phyloP scores from a whole-genome alignment of 2,888 invertebrate species.

The Drosophila anomalata region DNA sequence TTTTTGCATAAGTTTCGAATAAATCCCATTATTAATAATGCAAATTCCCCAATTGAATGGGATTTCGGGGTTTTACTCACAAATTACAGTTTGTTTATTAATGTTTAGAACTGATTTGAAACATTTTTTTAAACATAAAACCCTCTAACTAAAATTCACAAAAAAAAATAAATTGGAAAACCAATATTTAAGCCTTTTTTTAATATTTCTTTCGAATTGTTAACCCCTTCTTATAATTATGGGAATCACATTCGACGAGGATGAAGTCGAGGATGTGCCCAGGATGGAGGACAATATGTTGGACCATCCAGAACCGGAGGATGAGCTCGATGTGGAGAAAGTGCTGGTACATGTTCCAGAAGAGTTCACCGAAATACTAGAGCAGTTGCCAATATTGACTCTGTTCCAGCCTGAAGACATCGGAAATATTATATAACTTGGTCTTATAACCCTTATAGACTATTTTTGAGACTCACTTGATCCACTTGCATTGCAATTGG shows the following conservation, averaged over 20 bases:
- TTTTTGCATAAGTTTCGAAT: slow-evolving; percentile 30
- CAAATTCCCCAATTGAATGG: neutral
- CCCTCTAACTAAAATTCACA: too few relatives aligned
- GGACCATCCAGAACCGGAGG: slow-evolving; percentile 9
- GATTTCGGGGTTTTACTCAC: neutral
- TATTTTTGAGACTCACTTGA: slow-evolving; percentile 21
- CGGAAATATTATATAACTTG: too few relatives aligned
- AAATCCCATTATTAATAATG: slow-evolving; percentile 9
- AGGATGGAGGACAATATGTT: slow-evolving; percentile 31
- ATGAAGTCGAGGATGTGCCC: slow-evolving; percentile 19
- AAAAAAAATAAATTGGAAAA: too few relatives aligned
- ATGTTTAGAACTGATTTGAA: neutral
- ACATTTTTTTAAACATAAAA: too few relatives aligned
- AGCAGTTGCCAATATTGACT: slow-evolving; percentile 28
- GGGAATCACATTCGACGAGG: slow-evolving; percentile 29
- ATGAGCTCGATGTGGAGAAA: slow-evolving; percentile 18
- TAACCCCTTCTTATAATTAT: slow-evolving; percentile 37
- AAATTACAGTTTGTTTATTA: neutral
- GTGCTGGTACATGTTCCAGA: slow-evolving; percentile 30
- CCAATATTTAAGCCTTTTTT: too few relatives aligned
- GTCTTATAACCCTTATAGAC: too few relatives aligned
- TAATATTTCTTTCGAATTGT: neutral
- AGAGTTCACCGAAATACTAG: slow-evolving; percentile 21
- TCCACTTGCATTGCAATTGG: slow-evolving; percentile 22
- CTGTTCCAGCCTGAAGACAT: slow-evolving; percentile 25